A percentile compares a stretch with the other conserved stretches of the same genome.
Evolutionary conservation across 2,797 vertebrate genomes (phyloP).

Genomic region (Schizopygopsis pylzovi): DNA sequence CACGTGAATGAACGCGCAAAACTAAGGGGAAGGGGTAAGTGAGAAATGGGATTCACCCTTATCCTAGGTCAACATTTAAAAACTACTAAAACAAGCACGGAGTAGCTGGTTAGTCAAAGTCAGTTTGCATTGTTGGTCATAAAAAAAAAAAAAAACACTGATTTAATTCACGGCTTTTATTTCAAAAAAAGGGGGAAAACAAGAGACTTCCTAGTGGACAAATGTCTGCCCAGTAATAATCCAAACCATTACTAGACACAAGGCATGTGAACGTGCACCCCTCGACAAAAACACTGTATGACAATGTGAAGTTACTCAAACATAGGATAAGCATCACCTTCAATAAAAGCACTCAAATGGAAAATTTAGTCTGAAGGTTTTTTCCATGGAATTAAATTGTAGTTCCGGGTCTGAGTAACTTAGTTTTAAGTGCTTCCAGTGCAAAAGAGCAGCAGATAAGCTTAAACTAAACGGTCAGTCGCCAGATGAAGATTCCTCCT

Average conservation of each 20-base stretch:
- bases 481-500: background rate
- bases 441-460: slow-evolving; percentile 48
- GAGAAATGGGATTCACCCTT: too few relatives aligned
- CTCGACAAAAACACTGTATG: background rate
- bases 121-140: too few relatives aligned
- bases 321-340: slow-evolving; percentile 18
- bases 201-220: slow-evolving; percentile 52
- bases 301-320: slow-evolving; percentile 30
- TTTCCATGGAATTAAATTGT: background rate
- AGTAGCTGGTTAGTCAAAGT: too few relatives aligned
- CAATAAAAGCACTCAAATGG: slow-evolving; percentile 9
- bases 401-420: background rate
- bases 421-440: slow-evolving; percentile 40
- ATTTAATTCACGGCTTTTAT: too few relatives aligned
- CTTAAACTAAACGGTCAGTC: slow-evolving; percentile 31
- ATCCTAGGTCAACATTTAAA: too few relatives aligned
- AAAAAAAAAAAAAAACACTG: too few relatives aligned
- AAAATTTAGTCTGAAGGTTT: background rate
- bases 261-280: background rate
- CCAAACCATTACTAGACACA: slow-evolving; percentile 39
- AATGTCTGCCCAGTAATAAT: slow-evolving; percentile 49
- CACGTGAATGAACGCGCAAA: too few relatives aligned
- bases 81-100: too few relatives aligned
- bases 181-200: too few relatives aligned
- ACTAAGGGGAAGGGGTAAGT: too few relatives aligned